A percentile compares a stretch with the other conserved stretches of the same genome.
Evolutionary conservation across 2,113 vertebrate genomes (phyloP).

Genomic region (Murina feae): DNA sequence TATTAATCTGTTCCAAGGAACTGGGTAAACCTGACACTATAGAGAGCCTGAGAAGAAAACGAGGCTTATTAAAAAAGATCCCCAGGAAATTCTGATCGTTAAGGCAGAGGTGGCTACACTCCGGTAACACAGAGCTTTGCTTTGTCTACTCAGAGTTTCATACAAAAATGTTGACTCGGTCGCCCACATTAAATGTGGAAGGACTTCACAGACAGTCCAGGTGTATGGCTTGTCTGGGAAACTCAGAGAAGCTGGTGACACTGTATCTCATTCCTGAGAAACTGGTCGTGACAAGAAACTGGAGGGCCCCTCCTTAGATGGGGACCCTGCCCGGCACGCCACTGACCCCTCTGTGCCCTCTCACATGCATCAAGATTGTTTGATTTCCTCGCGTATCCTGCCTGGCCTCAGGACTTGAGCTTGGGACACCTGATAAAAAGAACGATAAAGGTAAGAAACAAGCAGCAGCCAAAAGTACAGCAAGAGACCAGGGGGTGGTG

Average conservation of each 20-base stretch:
- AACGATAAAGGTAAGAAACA: neutral
- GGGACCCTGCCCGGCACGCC: neutral
- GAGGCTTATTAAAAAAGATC: too few species aligned
- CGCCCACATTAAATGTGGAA: neutral
- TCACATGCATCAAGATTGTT: accelerated
- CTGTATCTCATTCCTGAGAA: neutral
- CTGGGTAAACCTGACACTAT: neutral
- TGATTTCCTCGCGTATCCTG: neutral
- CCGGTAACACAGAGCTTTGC: neutral
- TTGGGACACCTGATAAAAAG: neutral
- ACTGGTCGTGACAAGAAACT: neutral
- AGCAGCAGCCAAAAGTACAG: neutral
- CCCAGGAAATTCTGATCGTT: neutral
- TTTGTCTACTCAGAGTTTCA: neutral
- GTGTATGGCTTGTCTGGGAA: neutral
- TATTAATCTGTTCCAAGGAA: neutral
- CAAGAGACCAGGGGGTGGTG: neutral
- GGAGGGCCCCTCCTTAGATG: neutral
- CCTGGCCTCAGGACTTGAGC: neutral
- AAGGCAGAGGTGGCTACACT: neutral
- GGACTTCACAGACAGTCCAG: neutral
- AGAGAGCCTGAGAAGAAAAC: neutral
- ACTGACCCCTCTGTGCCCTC: neutral
- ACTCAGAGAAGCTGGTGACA: neutral
- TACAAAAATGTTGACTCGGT: neutral